phyloP scores from a whole-genome alignment of 2,113 vertebrate species.

The Redunca redunca region DNA sequence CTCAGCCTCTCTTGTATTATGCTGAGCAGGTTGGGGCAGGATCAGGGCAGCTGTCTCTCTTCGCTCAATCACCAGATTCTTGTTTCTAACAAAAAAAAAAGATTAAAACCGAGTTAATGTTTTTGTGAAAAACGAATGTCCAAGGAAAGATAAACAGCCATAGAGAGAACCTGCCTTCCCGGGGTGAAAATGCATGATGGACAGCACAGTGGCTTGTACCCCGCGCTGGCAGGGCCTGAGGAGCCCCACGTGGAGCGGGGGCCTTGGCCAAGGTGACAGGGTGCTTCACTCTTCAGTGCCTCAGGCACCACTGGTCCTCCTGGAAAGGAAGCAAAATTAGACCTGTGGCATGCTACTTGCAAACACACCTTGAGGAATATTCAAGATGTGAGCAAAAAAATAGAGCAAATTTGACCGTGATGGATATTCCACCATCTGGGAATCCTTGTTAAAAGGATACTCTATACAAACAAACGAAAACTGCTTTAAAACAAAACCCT shows the following conservation, averaged over 20 bases:
- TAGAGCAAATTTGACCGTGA: neutral
- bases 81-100: no score
- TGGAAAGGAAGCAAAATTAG: neutral
- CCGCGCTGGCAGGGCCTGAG: neutral
- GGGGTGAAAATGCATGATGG: no score
- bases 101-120: neutral
- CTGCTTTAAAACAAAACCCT: neutral
- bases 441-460: neutral
- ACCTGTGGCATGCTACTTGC: neutral
- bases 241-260: neutral
- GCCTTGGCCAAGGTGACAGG: neutral
- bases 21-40: neutral
- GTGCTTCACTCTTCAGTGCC: no score
- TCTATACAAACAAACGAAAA: neutral
- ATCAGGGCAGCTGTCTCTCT: neutral
- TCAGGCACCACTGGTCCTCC: fast-evolving
- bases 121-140: neutral
- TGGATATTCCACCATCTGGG: neutral
- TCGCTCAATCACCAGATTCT: no score
- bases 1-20: neutral
- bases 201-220: neutral
- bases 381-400: neutral
- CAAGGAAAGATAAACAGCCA: neutral
- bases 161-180: neutral
- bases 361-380: neutral